phyloP scores from a whole-genome alignment of 1,140 invertebrate species.

The Philopotamus ludificatus region DNA sequence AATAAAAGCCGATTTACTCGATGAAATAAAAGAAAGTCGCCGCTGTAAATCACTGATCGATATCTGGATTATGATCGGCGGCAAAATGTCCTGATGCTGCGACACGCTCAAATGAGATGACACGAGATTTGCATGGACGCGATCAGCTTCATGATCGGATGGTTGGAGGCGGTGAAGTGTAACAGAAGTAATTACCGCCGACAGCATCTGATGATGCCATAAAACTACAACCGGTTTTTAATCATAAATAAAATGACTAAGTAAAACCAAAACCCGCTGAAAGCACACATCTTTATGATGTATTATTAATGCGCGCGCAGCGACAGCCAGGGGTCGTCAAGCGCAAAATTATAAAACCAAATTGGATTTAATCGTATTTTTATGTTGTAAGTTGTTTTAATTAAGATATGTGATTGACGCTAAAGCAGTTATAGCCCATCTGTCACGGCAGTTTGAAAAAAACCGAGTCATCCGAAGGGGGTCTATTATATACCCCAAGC shows the following conservation, averaged over 20 bases:
- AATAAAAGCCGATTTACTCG: too few species aligned
- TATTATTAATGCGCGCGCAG: neutral
- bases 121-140: neutral
- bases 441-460: too few species aligned
- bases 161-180: slow-evolving; percentile 18
- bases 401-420: too few species aligned
- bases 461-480: too few species aligned
- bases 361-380: too few species aligned
- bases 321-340: neutral
- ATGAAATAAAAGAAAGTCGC: too few species aligned
- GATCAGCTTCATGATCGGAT: neutral
- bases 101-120: neutral
- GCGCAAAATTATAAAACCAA: too few species aligned
- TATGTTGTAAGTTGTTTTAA: too few species aligned
- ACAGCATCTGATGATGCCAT: slow-evolving; percentile 23
- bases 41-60: too few species aligned
- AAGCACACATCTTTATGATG: neutral
- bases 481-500: too few species aligned
- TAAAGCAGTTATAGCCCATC: too few species aligned
- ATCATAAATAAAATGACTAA: neutral
- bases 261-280: neutral
- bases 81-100: neutral
- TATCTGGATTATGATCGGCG: neutral
- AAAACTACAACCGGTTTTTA: slow-evolving; percentile 20
- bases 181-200: slow-evolving; percentile 20